Evolutionary conservation across 30 jellyfish, hydroid and myxozoan genomes (phyloP).

Genomic region (Pseudorhiza aurosa): DNA sequence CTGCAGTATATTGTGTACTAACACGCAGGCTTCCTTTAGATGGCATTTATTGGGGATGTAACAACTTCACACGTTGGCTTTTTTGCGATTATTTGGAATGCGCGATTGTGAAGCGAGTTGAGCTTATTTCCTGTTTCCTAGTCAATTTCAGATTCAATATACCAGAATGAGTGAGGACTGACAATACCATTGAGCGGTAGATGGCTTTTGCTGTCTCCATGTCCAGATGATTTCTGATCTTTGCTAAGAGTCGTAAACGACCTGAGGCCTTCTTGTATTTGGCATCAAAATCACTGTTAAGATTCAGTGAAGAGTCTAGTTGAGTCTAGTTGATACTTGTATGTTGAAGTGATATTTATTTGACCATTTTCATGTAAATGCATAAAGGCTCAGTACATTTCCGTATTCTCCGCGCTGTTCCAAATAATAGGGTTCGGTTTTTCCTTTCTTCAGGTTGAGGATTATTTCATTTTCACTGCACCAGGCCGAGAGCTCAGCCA

Average conservation of each 20-base stretch:
- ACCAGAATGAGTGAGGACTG: slow-evolving; percentile 63
- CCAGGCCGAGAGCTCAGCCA: slow-evolving; percentile 52
- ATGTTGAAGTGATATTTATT: slow-evolving; percentile 55
- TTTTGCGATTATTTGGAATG: slow-evolving; percentile 57
- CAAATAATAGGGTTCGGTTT: slow-evolving; percentile 69
- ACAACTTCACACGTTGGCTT: slow-evolving; percentile 41
- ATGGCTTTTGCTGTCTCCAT: slow-evolving; percentile 52
- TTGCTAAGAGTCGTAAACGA: slow-evolving; percentile 60
- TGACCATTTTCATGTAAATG: slow-evolving; percentile 61
- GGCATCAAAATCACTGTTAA: slow-evolving; percentile 61
- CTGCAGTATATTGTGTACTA: slow-evolving; percentile 69
- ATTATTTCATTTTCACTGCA: slow-evolving; percentile 38
- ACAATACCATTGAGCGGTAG: slow-evolving; percentile 65
- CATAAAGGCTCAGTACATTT: slow-evolving; percentile 57
- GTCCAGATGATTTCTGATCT: slow-evolving; percentile 58
- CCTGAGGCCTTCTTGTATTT: slow-evolving; percentile 74
- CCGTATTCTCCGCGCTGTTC: slow-evolving; percentile 60
- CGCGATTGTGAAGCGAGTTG: slow-evolving; percentile 62
- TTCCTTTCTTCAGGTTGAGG: slow-evolving; percentile 59
- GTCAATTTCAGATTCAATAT: slow-evolving; percentile 60
- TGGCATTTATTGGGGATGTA: slow-evolving; percentile 58
- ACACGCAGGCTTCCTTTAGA: slow-evolving; percentile 72
- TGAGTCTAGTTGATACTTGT: slow-evolving; percentile 64
- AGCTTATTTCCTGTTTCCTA: slow-evolving; percentile 55
- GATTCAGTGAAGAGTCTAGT: slow-evolving; percentile 63